Conservation (phyloP, 2,113 vertebrate species). For the Nipponia nippon region DNA sequence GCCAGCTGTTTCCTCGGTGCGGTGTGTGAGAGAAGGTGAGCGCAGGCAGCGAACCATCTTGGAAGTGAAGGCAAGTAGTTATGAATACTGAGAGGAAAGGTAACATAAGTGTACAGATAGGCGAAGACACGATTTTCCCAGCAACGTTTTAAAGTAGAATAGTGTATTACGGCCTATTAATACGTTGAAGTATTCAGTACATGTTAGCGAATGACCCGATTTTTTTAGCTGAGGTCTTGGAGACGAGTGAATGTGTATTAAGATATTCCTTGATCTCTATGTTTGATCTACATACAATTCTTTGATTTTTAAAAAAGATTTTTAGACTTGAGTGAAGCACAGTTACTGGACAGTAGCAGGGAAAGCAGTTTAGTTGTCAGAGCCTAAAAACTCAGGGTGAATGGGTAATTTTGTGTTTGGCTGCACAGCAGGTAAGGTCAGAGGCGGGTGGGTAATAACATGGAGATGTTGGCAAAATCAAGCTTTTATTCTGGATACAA, state of each 20-base stretch:
- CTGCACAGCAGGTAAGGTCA: neutral
- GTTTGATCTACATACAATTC: neutral
- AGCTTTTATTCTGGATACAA: neutral
- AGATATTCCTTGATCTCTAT: neutral
- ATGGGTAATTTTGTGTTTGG: neutral
- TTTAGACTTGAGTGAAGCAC: neutral
- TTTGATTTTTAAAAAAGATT: neutral
- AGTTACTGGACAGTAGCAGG: neutral
- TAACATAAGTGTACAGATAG: rapidly evolving
- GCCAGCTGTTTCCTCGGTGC: rapidly evolving
- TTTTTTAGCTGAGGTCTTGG: neutral
- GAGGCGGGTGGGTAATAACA: rapidly evolving
- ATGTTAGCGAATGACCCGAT: rapidly evolving
- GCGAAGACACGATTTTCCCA: rapidly evolving
- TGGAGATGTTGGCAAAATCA: neutral
- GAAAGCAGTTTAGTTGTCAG: neutral
- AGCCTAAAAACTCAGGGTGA: neutral
- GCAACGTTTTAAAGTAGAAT: neutral
- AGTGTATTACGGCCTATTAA: neutral
- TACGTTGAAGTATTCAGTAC: rapidly evolving
- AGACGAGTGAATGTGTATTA: neutral
- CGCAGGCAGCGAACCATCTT: rapidly evolving
- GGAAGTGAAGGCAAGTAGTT: neutral
- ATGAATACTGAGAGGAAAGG: neutral
- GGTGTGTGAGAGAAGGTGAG: too few species aligned